Percentiles rank a stretch among this genome's conserved stretches.
Conservation (phyloP, 2,888 invertebrate species). For the Drosophila putrida region DNA sequence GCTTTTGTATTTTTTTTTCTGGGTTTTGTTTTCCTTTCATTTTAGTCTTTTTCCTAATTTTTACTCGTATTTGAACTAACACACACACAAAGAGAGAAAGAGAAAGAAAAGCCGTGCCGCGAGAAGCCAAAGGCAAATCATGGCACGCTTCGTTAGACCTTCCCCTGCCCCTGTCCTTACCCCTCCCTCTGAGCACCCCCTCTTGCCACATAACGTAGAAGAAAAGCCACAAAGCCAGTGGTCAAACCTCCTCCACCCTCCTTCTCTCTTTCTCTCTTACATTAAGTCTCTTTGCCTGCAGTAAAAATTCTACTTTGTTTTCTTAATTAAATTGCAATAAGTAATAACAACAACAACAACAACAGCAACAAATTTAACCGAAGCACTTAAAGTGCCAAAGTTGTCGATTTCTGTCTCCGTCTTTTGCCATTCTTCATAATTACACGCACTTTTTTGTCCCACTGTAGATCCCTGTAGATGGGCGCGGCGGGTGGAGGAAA, state of each 20-base stretch:
- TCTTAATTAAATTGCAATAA: slow-evolving; percentile 78
- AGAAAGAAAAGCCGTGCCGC: slow-evolving; percentile 4
- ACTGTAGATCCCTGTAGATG: neutral
- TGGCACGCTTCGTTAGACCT: slow-evolving; percentile 68
- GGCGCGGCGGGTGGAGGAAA: too few species aligned
- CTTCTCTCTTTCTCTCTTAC: slow-evolving; percentile 10
- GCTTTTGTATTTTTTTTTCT: slow-evolving; percentile 26
- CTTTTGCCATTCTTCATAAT: slow-evolving; percentile 59
- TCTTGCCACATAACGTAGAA: neutral
- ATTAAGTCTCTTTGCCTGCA: slow-evolving; percentile 31
- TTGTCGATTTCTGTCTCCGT: slow-evolving; percentile 40
- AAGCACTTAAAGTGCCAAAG: slow-evolving; percentile 76
- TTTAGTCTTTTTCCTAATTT: slow-evolving; percentile 41
- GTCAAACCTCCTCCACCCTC: neutral
- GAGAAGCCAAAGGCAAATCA: slow-evolving; percentile 49
- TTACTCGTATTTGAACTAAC: slow-evolving; percentile 48
- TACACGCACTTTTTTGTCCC: slow-evolving; percentile 33
- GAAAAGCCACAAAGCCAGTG: slow-evolving; percentile 5
- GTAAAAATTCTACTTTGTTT: slow-evolving; percentile 68
- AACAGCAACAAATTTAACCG: slow-evolving; percentile 17
- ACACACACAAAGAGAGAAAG: slow-evolving; percentile 15
- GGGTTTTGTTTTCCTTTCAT: neutral
- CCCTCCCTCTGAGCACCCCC: neutral
- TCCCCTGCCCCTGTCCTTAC: slow-evolving; percentile 1
- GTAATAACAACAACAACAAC: slow-evolving; percentile 22